Evolutionary conservation across 2,888 invertebrate genomes (phyloP), one percentile per base, ranked within the genome.

Genomic region (Byasa hedistus): DNA sequence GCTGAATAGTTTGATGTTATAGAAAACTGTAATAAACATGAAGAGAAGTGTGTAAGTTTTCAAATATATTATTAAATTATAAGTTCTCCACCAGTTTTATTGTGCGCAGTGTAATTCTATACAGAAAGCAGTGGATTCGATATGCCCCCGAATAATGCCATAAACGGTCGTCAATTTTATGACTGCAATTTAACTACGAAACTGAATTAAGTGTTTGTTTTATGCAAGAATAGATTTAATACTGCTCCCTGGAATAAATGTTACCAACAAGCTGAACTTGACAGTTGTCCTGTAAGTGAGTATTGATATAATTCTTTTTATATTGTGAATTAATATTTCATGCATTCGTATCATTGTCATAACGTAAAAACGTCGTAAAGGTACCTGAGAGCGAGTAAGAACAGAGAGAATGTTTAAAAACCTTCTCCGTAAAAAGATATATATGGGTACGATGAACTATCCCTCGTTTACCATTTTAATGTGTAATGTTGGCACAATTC

Each of bases 131-230:
- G 76, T 83, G 77, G 82, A 86, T 90, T 89, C 85, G 91, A 89
- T 90, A 89, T 89, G 90, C 89, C 81, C 80, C 82, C 83, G 80
- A 87, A 90, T 89, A 89, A 87, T 84, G 84, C 84, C 84, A 87
- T 90, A 89, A 89, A 89, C 85, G 89, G 81, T 85, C 79, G 84
- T 84, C 86, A 86, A 82, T 88, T 91, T 91, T 91, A 91, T 87
- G 84, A 83, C 86, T 84, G 86, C 84, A 87, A 90, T 90, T 91
- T 85, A 79, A 82, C 80, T 80, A 76, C 81, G 83, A 84, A 82
- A 80, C 79, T 72, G 81, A 85, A 85, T 86, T 87, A 85, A 73
- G 84, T 86, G 81, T 88, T 89, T 89, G 85, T 90, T 88, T 90
- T 86, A 89, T 89, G 85, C 87, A 86, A 85, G 81, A 86, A 76